Base-by-base conservation (phyloP, 2,797 vertebrate species). In the Emydoidea blandingii region DNA sequence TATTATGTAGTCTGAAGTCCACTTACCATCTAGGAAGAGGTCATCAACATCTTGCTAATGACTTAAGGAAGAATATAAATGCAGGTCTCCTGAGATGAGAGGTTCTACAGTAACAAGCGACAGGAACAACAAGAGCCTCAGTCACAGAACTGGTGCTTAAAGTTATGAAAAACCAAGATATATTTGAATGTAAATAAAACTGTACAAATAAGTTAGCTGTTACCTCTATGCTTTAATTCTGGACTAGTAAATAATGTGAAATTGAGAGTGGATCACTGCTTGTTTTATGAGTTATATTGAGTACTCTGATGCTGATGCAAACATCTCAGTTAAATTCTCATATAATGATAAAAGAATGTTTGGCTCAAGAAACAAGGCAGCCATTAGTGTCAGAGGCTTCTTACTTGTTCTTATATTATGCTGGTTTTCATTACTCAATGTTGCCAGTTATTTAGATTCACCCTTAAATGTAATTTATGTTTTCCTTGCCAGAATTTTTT, bases 401-500 rank as follows among this genome's bases (percentile, higher is more conserved):
- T 88, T 85, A 27, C 84, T 92, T 72, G 2, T 94, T 93, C 76
- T 5, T 83, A 5, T 27, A 21, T 88, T 90, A 86, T 29, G 3
- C 21, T 89, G 84, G 0, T 4, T 85, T 92, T 93, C 80, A n/a
- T 94, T 95, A 87, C 16, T 47, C 41, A 14, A 78, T 90, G 44
- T 54, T 74, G 3, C 9, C 18, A 53, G 49, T 87, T 90, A 82
- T 44, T 34, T 84, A 79, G 52, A 93, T 72, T 65, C 54, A 57
- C 23, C 85, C 44, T 86, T 89, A 95, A 96, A 91, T 47, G 52
- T 12, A 91, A 65, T 12, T 90, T 97, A 91, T 80, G 29, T 49
- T 91, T 94, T 96, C 37, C 87, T 88, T 89, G 18, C 41, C 86
- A 97, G 54, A 95, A 86, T 81, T 93, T 21, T 83, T 96, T 95